These are phyloP conservation scores for Andrena flavipes DNA, from an alignment of 2,888 invertebrate species.

Conservation along the genomic window DNA sequence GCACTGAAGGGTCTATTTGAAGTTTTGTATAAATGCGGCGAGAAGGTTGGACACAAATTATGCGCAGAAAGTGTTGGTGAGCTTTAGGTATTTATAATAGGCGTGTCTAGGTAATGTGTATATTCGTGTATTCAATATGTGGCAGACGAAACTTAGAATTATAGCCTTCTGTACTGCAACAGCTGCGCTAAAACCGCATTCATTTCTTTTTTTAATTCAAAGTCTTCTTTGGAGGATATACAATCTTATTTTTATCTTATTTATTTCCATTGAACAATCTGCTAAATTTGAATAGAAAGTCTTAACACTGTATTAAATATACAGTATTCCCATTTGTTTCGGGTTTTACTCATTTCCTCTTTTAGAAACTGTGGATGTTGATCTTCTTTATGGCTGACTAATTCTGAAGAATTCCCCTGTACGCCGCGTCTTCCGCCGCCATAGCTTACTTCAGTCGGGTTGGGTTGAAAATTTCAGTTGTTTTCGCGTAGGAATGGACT, in stretches of 20 bases:
- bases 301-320: not conserved
- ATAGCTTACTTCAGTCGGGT: not conserved
- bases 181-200: too few species aligned
- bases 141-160: too few species aligned
- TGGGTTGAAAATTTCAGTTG: not conserved
- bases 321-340: not conserved
- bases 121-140: not conserved
- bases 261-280: too few species aligned
- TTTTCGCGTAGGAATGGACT: not conserved
- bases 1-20: too few species aligned
- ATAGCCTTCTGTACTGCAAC: too few species aligned
- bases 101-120: not conserved
- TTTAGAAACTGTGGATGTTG: not conserved
- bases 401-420: constrained; percentile 16
- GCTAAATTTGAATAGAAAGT: not conserved
- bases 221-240: too few species aligned
- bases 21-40: too few species aligned
- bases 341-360: not conserved
- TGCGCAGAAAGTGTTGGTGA: not conserved
- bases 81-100: not conserved
- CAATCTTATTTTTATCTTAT: too few species aligned
- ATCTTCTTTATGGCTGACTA: constrained; percentile 8
- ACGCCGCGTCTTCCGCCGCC: not conserved
- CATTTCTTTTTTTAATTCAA: not conserved
- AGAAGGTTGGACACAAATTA: too few species aligned